phyloP scores from a whole-genome alignment of 2,797 vertebrate species.

The Kryptopterus vitreolus region DNA sequence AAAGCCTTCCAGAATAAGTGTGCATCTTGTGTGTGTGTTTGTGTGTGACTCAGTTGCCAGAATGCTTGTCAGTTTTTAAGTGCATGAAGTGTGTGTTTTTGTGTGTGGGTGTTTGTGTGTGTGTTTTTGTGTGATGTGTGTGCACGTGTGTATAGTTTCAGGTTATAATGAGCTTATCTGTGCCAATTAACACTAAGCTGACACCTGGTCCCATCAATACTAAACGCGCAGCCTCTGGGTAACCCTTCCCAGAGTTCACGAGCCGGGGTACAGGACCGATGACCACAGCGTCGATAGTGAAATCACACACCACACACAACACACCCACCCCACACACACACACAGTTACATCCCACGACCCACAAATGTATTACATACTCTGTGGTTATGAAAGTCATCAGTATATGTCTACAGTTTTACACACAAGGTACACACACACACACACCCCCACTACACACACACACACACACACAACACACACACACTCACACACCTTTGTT shows the following conservation, averaged over 20 bases:
- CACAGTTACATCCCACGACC: neutral
- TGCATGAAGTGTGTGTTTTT: too few relatives aligned
- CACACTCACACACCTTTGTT: neutral
- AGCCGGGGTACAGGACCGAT: neutral
- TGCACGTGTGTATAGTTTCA: neutral
- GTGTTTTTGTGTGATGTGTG: too few relatives aligned
- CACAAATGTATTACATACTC: neutral
- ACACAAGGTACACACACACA: neutral
- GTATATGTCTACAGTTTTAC: neutral
- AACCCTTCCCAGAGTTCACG: slow-evolving; percentile 40
- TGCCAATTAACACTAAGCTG: slow-evolving; percentile 42
- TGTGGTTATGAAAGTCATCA: neutral
- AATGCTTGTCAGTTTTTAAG: too few relatives aligned
- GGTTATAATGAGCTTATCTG: slow-evolving; percentile 29
- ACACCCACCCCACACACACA: neutral
- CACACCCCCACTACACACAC: neutral
- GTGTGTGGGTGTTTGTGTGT: too few relatives aligned
- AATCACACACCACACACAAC: slow-evolving; percentile 1
- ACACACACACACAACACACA: neutral
- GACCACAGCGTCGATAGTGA: neutral
- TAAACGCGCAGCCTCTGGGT: slow-evolving; percentile 40
- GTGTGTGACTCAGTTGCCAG: too few relatives aligned
- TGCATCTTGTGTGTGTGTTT: too few relatives aligned
- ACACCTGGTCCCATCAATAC: slow-evolving; percentile 50
- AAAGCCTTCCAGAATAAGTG: too few relatives aligned